These are phyloP conservation scores for Nephrotoma flavescens DNA, from an alignment of 2,888 invertebrate species.

Conservation along the genomic window DNA sequence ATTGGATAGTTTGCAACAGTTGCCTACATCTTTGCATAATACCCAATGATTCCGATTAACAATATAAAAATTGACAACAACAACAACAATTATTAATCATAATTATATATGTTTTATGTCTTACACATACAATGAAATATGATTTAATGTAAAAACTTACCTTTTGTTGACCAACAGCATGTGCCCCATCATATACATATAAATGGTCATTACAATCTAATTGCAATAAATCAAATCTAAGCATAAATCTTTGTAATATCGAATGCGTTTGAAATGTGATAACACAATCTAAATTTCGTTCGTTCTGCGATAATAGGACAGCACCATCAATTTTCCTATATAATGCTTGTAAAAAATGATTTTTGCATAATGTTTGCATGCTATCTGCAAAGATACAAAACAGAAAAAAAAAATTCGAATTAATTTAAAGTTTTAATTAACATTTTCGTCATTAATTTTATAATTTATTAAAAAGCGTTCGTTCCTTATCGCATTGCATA, in stretches of 20 bases:
- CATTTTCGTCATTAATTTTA: not conserved
- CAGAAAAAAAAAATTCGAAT: not conserved
- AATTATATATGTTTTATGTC: no score
- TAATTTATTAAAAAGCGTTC: not conserved
- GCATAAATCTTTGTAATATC: slow-evolving; percentile 85
- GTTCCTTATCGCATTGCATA: not conserved
- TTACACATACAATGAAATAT: no score
- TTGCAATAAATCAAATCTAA: slow-evolving; percentile 81
- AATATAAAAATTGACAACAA: no score
- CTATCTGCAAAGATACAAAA: slow-evolving; percentile 48
- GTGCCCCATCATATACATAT: slow-evolving; percentile 84
- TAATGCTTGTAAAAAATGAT: slow-evolving; percentile 74
- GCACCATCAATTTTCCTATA: slow-evolving; percentile 87
- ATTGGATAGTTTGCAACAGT: no score
- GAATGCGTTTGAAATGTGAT: slow-evolving; percentile 92
- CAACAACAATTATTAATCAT: no score
- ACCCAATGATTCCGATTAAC: no score
- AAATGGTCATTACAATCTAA: slow-evolving; percentile 90
- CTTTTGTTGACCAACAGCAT: slow-evolving; percentile 77
- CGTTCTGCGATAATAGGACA: slow-evolving; percentile 78
- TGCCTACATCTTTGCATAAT: no score
- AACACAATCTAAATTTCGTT: slow-evolving; percentile 79
- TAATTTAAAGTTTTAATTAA: not conserved
- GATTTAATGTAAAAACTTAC: slow-evolving; percentile 32
- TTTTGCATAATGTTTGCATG: slow-evolving; percentile 80